These are phyloP conservation scores for Paedocypris micromegethes DNA, from an alignment of 2,797 vertebrate species.

Conservation along the genomic window DNA sequence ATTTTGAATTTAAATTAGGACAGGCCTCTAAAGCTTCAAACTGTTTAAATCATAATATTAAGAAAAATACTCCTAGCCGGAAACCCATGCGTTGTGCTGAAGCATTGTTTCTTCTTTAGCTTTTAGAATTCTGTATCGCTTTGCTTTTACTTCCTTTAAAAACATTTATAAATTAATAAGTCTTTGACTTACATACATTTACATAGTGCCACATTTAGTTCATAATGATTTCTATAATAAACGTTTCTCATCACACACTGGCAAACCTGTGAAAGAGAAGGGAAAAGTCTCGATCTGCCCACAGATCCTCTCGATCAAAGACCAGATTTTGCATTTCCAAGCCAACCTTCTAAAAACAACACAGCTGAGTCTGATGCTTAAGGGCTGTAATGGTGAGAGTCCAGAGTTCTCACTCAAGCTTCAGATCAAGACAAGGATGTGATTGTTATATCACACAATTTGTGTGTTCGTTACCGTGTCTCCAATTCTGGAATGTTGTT, in stretches of 20 bases:
- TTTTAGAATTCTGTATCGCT: no score
- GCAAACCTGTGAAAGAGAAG: conserved; percentile 13
- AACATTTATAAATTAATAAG: neutral
- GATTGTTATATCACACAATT: conserved; percentile 22
- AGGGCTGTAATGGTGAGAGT: conserved; percentile 4
- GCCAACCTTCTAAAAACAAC: neutral
- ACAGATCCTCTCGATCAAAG: conserved; percentile 1
- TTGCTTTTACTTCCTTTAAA: no score
- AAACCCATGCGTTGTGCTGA: neutral
- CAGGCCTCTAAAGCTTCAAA: conserved; percentile 43
- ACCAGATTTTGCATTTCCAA: conserved; percentile 11
- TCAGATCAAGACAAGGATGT: conserved; percentile 21
- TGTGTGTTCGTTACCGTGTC: conserved; percentile 42
- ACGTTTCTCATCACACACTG: conserved; percentile 1
- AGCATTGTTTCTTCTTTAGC: neutral
- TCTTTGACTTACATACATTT: neutral
- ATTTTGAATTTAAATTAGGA: conserved; percentile 48
- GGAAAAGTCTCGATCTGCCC: neutral
- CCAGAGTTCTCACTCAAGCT: conserved; percentile 6
- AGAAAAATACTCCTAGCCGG: neutral
- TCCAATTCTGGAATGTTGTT: conserved; percentile 29
- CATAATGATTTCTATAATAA: conserved; percentile 1
- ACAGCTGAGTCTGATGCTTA: neutral
- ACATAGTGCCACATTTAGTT: conserved; percentile 16
- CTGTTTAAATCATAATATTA: conserved; percentile 16